Base-by-base conservation (phyloP, 2,888 invertebrate species). In the Dastarcus helophoroides region DNA sequence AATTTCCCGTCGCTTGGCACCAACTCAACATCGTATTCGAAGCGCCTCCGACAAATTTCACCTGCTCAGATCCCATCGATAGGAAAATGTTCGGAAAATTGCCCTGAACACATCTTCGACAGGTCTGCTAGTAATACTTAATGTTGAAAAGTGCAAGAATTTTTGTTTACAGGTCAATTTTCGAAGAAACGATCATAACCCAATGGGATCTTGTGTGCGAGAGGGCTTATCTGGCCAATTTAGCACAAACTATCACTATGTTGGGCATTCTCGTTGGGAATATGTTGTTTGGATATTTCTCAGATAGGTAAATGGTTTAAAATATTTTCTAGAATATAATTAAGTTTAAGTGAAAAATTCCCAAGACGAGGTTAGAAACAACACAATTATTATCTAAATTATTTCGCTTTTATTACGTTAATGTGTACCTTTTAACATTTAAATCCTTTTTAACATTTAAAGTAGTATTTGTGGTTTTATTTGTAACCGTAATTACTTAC, bases 1-100 rank as follows among this genome's bases (percentile, higher is more conserved):
- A 83, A 58, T 79, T 83, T 49, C 81, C 82, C 1, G 77, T 80
- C 1, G 82, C 81, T 0, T 84, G 82, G 81, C 81, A 82, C 51
- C 81, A 82, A 48, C 67, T 83, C 54, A 79, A 75, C 38, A 80
- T 82, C 37, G 76, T 83, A 35, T 83, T 84, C 50, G 67, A 82
- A 38, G 79, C 81, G 4, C 80, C 83, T 0, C 73, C 75, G 0
- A 69, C 70, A 31, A 60, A 67, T 10, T 73, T 68, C 46, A 66
- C 64, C 11, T 52, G 62, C 44, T 37, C 36, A 3, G 45, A 57
- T 31, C 59, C 55, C 29, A 37, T n/a, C 51, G 9, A 69, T 64
- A 31, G 68, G 68, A 25, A 67, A 59, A 35, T 79, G 79, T 46
- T 53, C 62, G 2, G 44, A 48, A 1, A 67, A 71, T 21, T 80